Base-by-base conservation (phyloP, 2,888 invertebrate genomes). In the Scrobipalpa costella region DNA sequence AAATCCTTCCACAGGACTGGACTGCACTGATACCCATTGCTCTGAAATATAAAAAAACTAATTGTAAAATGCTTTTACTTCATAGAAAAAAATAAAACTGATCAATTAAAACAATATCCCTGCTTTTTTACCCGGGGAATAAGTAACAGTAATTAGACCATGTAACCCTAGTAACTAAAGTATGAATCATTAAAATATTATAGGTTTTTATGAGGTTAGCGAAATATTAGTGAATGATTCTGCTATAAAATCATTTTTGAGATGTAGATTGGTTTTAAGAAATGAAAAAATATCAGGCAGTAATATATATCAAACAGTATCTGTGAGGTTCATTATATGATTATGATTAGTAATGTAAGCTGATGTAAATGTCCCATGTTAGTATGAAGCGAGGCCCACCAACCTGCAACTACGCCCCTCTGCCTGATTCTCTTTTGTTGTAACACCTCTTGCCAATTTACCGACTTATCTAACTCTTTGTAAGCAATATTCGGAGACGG, bases 401-500 rank as follows among this genome's bases (percentile, higher is more conserved):
- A 89, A 90, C 90, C 90, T 90, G 85, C 84, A 84, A 79, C 84
- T 72, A 88, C 83, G 82, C 85, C 71, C 70, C 84, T 78, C 70
- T 79, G 80, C 74, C 78, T 80, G 73, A 75, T 72, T 71, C 68
- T 77, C 77, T 85, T 87, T 78, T 86, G 84, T 64, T 78, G 84
- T 74, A 90, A 79, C 57, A 90, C 80, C 64, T 89, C 88, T 68
- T 78, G 82, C 90, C 90, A 90, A 85, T 90, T 88, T 88, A 90
- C 87, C 66, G 90, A 90, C 71, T 85, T 88, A 88, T 90, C 90
- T 90, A 90, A 88, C 75, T 90, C 90, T 85, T 78, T 89, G 81
- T 90, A 90, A 67, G 80, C 78, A 71, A 80, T 73, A 79, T 86
- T 89, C 75, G 89, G 88, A 77, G 88, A 88, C 71, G 82, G 80